Conservation (phyloP, 2,797 vertebrate species). For the Salarias fasciatus region DNA sequence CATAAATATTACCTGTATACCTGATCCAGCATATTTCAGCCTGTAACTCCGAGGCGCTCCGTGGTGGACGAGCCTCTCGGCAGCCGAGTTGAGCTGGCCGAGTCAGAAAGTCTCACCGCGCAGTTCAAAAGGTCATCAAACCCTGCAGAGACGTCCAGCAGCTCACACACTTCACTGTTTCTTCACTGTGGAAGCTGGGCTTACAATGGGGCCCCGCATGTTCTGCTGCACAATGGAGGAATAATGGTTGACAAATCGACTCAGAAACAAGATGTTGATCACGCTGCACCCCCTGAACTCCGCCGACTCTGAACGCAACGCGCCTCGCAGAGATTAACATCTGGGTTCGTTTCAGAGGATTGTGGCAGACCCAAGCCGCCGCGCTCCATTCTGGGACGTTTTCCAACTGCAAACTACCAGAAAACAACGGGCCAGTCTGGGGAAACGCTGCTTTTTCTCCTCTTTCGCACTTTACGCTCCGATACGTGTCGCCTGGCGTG, state of each 20-base stretch:
- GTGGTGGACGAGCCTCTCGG: neutral
- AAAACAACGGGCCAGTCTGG: constrained; percentile 26
- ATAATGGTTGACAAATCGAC: constrained; percentile 48
- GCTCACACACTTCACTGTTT: constrained; percentile 31
- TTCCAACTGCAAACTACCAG: constrained; percentile 55
- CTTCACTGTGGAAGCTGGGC: constrained; percentile 8
- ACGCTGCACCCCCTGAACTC: constrained; percentile 33
- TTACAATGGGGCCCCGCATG: constrained; percentile 53
- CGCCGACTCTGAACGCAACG: constrained; percentile 19
- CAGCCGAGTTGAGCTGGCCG: constrained; percentile 15
- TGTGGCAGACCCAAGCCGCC: constrained; percentile 38
- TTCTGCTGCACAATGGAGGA: constrained; percentile 36
- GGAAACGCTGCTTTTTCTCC: constrained; percentile 46
- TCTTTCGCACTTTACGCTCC: constrained; percentile 19
- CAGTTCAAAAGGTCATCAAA: constrained; percentile 62
- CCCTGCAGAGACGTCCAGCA: constrained; percentile 33
- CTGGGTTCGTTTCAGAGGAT: constrained; percentile 51
- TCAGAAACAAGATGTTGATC: constrained; percentile 49
- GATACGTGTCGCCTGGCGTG: constrained; percentile 21
- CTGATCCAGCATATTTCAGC: neutral
- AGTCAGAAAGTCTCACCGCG: constrained; percentile 41
- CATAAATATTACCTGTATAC: neutral
- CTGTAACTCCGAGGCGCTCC: neutral
- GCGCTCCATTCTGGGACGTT: constrained; percentile 26
- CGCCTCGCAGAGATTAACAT: constrained; percentile 60